phyloP scores from a whole-genome alignment of 2,113 vertebrate species.

The Sinosuthora webbiana region DNA sequence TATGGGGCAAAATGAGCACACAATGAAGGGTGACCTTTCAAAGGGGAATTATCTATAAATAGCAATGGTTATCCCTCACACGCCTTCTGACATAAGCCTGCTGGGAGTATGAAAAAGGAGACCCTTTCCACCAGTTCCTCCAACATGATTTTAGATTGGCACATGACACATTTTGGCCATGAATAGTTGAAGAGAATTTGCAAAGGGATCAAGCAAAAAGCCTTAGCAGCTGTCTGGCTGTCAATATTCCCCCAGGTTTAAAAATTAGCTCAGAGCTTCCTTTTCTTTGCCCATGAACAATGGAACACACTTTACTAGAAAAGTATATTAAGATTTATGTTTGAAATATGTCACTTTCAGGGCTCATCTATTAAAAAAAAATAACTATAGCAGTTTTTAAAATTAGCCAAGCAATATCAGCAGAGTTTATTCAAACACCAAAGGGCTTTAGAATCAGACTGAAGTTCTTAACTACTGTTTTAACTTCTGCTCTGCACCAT shows the following conservation, averaged over 20 bases:
- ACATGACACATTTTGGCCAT: constrained; percentile 37
- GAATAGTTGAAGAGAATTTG: constrained; percentile 60
- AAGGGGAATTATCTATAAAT: constrained; percentile 74
- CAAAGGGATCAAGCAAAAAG: constrained; percentile 48
- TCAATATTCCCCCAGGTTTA: neutral
- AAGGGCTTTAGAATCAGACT: constrained; percentile 50
- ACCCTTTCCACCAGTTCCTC: constrained; percentile 35
- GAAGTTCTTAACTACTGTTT: constrained; percentile 41
- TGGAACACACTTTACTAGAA: constrained; percentile 18
- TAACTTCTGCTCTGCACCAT: constrained; percentile 25
- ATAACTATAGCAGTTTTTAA: constrained; percentile 54
- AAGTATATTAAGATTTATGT: constrained; percentile 58
- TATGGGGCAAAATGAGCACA: constrained; percentile 26
- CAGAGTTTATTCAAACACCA: constrained; percentile 45
- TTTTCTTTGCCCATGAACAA: constrained; percentile 18
- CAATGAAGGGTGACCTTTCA: constrained; percentile 72
- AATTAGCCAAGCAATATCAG: constrained; percentile 62
- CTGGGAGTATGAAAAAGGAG: constrained; percentile 17
- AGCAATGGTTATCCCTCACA: constrained; percentile 66
- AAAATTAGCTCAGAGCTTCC: constrained; percentile 36
- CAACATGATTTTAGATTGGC: neutral
- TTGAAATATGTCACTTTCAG: constrained; percentile 64
- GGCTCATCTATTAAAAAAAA: constrained; percentile 63
- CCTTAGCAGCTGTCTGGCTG: constrained; percentile 13
- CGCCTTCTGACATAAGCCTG: constrained; percentile 51